Evolutionary conservation across 2,113 vertebrate genomes (phyloP).

Genomic region (Thunnus maccoyii): DNA sequence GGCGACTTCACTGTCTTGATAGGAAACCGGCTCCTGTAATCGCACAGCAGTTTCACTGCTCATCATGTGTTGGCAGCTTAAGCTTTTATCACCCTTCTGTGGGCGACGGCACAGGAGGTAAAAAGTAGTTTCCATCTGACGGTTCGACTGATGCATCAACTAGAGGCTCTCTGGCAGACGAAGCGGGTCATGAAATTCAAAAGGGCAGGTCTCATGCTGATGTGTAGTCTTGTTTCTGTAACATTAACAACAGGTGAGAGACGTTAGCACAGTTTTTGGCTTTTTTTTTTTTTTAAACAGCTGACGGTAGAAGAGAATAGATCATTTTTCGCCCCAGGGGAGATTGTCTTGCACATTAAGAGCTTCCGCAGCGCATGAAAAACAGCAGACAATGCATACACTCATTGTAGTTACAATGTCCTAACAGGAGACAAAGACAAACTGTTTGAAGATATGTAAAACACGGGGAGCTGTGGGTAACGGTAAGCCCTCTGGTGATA

Average conservation of each 20-base stretch:
- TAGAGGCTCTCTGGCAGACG: neutral
- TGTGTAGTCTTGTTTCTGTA: neutral
- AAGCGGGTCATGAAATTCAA: neutral
- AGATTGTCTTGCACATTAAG: slow-evolving; percentile 26
- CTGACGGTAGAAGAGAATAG: slow-evolving; percentile 26
- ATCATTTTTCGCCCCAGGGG: slow-evolving; percentile 8
- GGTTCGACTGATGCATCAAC: neutral
- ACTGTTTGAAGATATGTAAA: slow-evolving; percentile 59
- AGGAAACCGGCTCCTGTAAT: neutral
- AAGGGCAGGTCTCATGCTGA: neutral
- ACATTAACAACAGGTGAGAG: slow-evolving; percentile 31
- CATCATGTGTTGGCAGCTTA: neutral
- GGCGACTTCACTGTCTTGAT: neutral
- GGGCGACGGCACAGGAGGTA: neutral
- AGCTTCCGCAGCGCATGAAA: slow-evolving; percentile 25
- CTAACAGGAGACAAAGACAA: slow-evolving; percentile 38
- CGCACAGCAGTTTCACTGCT: slow-evolving; percentile 1
- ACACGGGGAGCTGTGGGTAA: slow-evolving; percentile 24
- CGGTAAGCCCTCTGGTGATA: slow-evolving; percentile 65
- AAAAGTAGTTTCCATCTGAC: slow-evolving; percentile 13
- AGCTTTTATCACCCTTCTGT: neutral
- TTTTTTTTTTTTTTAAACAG: slow-evolving; percentile 24
- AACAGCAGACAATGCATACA: slow-evolving; percentile 27
- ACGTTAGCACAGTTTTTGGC: neutral
- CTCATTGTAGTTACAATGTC: slow-evolving; percentile 1